Conservation (phyloP, 23 tunicate genomes). For the Styela clava region DNA sequence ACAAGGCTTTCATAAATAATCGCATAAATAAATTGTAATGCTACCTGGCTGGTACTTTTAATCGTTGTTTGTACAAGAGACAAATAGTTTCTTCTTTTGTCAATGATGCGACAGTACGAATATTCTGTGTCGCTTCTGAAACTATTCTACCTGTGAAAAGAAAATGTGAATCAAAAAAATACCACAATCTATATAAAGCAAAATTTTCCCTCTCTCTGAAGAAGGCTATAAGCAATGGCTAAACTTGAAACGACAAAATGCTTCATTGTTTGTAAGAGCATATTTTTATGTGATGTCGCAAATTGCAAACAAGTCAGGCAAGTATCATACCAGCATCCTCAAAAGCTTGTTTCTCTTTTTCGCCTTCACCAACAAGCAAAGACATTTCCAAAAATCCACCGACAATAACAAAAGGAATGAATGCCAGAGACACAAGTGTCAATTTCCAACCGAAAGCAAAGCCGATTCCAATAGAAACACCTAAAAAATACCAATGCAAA, state of each 20-base stretch:
- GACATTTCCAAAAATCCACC: constrained; percentile 80
- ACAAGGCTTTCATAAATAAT: no score
- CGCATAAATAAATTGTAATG: no score
- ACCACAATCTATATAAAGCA: no score
- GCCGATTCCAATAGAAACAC: constrained; percentile 82
- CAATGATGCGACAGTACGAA: constrained; percentile 29
- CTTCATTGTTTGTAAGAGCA: no score
- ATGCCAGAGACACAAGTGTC: constrained; percentile 74
- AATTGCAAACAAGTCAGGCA: no score
- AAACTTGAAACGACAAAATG: no score
- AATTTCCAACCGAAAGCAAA: constrained; percentile 87
- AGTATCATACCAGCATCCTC: constrained; percentile 77
- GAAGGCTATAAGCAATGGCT: no score
- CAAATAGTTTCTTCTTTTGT: constrained; percentile 32
- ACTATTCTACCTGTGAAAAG: constrained; percentile 10
- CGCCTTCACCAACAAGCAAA: constrained; percentile 65
- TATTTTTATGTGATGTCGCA: no score
- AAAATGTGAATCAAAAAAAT: background rate
- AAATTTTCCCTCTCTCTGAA: no score
- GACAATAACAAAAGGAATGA: constrained; percentile 69
- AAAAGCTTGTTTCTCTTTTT: constrained; percentile 55
- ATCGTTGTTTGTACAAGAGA: constrained; percentile 26
- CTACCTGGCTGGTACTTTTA: constrained; percentile 51
- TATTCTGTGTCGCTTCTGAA: constrained; percentile 23
- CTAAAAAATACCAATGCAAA: no score